phyloP scores from a whole-genome alignment of 2,113 vertebrate species.

The Sturnus vulgaris region DNA sequence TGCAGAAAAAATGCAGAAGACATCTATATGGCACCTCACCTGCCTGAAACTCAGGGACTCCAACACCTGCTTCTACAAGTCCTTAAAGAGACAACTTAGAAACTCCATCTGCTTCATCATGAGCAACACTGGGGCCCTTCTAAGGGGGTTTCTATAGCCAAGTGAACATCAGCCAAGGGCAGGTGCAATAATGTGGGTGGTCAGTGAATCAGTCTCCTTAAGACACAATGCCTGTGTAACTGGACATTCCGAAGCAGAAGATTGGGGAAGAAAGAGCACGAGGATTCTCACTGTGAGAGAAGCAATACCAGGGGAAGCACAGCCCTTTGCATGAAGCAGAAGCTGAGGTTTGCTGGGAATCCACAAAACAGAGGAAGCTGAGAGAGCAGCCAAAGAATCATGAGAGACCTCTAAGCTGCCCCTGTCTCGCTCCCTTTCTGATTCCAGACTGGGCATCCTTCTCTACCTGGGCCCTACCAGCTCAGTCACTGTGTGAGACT shows the following conservation, averaged over 20 bases:
- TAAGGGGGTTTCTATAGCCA: background rate
- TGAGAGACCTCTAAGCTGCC: background rate
- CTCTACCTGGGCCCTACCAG: background rate
- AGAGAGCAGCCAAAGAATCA: background rate
- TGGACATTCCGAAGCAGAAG: background rate
- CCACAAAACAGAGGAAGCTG: background rate
- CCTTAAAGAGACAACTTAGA: background rate
- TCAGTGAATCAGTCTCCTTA: background rate
- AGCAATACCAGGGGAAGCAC: background rate
- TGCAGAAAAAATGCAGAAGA: background rate
- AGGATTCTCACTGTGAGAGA: background rate
- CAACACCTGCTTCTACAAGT: background rate
- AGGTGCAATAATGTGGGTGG: background rate
- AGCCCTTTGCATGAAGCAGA: background rate
- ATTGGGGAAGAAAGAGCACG: background rate
- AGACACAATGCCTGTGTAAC: background rate
- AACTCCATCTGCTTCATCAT: background rate
- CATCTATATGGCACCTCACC: background rate
- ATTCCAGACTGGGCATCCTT: background rate
- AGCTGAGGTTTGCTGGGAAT: background rate
- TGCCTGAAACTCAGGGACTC: background rate
- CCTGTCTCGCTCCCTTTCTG: background rate
- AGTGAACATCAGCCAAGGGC: background rate
- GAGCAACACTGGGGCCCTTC: background rate
- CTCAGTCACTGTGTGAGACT: background rate